phyloP scores from a whole-genome alignment of 2,113 vertebrate species.

The Zeus faber region DNA sequence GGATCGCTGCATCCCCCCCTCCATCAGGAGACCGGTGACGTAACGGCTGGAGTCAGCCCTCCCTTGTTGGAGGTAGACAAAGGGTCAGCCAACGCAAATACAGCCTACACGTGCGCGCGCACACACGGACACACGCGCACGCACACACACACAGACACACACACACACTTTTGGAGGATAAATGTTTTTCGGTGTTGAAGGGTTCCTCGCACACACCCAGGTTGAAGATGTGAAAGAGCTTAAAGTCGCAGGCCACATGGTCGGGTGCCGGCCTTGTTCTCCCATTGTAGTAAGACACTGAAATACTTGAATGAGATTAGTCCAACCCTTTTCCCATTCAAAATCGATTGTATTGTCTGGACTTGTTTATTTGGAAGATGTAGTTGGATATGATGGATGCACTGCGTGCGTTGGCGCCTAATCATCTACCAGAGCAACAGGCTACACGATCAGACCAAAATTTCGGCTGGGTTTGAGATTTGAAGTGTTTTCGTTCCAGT shows the following conservation, averaged over 20 bases:
- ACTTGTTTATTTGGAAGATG: too few species aligned
- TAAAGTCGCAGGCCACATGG: background rate
- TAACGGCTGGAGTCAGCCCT: slow-evolving; percentile 43
- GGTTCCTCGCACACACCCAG: background rate
- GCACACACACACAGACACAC: slow-evolving; percentile 2
- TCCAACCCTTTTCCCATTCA: too few species aligned
- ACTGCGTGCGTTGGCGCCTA: too few species aligned
- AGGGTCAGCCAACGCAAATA: slow-evolving; percentile 33
- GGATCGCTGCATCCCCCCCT: slow-evolving; percentile 14
- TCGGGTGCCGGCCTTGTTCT: too few species aligned
- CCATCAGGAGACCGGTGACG: slow-evolving; percentile 47
- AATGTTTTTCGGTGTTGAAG: background rate
- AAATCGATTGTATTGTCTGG: too few species aligned
- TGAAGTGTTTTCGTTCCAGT: too few species aligned
- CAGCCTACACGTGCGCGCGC: slow-evolving; percentile 9
- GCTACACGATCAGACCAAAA: too few species aligned
- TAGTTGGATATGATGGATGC: too few species aligned
- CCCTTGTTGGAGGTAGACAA: slow-evolving; percentile 53
- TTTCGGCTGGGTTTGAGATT: too few species aligned
- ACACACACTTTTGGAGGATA: slow-evolving; percentile 11
- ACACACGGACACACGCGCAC: slow-evolving; percentile 14
- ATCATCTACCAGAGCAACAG: too few species aligned
- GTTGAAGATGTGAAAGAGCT: background rate
- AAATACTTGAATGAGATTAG: too few species aligned
- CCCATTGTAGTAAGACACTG: too few species aligned